Base-by-base conservation (phyloP, 2,888 invertebrate species). In the Kryphioiulus occultus region DNA sequence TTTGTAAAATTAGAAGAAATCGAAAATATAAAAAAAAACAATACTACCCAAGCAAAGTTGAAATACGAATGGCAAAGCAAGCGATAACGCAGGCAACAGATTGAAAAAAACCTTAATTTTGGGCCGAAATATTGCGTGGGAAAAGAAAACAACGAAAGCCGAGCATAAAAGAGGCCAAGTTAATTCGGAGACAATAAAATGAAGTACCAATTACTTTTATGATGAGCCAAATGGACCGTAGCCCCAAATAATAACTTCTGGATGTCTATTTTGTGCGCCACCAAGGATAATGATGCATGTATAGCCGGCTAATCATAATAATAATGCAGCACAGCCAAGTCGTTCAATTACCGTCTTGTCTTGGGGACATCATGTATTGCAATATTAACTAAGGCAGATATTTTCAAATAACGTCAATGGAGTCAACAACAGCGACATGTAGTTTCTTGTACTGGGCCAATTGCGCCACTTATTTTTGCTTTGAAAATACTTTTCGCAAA, bases 161-260 rank as follows among this genome's bases (percentile, higher is more conserved):
- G 12, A 68, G 22, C 68, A 68, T 68, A 68, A 68, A 68, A 68
- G 12, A 68, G 68, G 22, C 68, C 26, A 68, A 68, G 68, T 68
- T 68, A 68, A 68, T 68, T 68, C 68, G 26, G 68, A 68, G 68
- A 68, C 68, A 68, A 68, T 68, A 68, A 68, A 68, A 68, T 68
- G 68, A 68, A 68, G 68, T 26, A 68, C 68, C 68, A 68, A 68
- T 68, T 68, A 68, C 68, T 68, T 68, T 68, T 68, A 68, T 15
- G 68, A 68, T 68, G 68, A 68, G 68, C 68, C 68, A 68, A 68
- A 68, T 68, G 68, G 68, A 68, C 68, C 68, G 10, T 68, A 68
- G 68, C 26, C 68, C 26, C 68, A 22, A 68, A 68, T 68, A 68
- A 68, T 68, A 68, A 68, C 68, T 68, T 68, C 26, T 68, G 68